A percentile compares a stretch with the other conserved stretches of the same genome.
phyloP scores from a whole-genome alignment of 2,797 vertebrate species.

The Setipinna tenuifilis region DNA sequence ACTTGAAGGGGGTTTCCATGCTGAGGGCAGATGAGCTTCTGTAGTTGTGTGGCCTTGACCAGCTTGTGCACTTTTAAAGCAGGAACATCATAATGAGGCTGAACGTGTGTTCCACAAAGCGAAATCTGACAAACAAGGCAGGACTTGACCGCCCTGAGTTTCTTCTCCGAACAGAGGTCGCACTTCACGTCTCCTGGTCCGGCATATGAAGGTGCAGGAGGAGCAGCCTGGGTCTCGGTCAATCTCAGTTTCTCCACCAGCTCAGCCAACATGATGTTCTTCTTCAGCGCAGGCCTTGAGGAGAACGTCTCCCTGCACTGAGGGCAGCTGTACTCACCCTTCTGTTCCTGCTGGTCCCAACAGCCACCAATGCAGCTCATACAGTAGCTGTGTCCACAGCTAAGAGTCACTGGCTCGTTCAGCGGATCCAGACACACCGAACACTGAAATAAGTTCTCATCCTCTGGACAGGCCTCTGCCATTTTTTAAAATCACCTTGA shows the following conservation, averaged over 20 bases:
- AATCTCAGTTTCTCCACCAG: background rate
- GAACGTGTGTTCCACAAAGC: constrained; percentile 41
- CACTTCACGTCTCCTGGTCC: constrained; percentile 38
- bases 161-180: constrained; percentile 36
- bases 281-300: background rate
- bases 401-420: background rate
- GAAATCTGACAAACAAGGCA: constrained; percentile 47
- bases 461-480: background rate
- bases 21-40: constrained; percentile 39
- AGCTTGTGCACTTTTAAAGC: constrained; percentile 41
- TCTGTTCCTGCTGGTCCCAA: background rate
- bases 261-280: background rate
- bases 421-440: background rate
- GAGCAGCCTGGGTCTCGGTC: background rate
- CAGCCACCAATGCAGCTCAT: background rate
- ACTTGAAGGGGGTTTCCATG: constrained; percentile 50
- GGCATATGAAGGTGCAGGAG: background rate
- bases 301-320: background rate
- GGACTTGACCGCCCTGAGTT: constrained; percentile 41
- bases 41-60: constrained; percentile 37
- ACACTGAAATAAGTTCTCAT: background rate
- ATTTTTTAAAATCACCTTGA: background rate
- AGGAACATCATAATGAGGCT: constrained; percentile 36
- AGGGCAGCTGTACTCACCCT: background rate
- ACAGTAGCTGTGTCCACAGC: background rate